Conservation (phyloP, 2,113 vertebrate species). For the Prunella himalayana region DNA sequence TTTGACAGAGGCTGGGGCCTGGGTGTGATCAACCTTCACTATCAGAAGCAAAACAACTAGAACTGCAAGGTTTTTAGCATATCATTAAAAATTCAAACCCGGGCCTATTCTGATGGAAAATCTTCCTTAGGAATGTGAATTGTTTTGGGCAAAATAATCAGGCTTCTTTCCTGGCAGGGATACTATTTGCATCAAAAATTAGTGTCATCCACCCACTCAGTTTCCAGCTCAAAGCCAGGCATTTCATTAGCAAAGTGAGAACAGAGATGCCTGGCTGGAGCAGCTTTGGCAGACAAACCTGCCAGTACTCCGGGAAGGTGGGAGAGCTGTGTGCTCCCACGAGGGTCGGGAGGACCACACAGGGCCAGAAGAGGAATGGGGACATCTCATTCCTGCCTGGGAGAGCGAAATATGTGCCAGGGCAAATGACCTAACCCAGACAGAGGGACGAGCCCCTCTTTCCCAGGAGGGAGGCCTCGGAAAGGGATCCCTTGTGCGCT, state of each 20-base stretch:
- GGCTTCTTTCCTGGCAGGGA: conserved; percentile 19
- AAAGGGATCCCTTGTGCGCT: too few species aligned
- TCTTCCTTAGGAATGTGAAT: not conserved
- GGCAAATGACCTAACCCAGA: not conserved
- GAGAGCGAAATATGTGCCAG: not conserved
- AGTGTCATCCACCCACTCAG: not conserved
- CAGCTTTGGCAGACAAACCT: not conserved
- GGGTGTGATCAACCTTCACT: not conserved
- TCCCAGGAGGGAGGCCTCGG: not conserved
- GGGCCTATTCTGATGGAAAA: conserved; percentile 26
- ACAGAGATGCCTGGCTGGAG: not conserved
- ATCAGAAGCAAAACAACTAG: conserved; percentile 15
- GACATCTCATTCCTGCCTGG: rapidly evolving
- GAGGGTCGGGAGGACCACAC: rapidly evolving
- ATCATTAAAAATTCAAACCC: conserved; percentile 3
- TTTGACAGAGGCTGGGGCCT: not conserved
- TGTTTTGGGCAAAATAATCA: conserved; percentile 33
- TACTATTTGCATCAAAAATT: conserved; percentile 37
- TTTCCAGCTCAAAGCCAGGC: not conserved
- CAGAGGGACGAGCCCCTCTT: not conserved
- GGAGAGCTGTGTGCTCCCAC: rapidly evolving
- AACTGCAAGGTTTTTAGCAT: conserved; percentile 35
- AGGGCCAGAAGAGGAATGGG: rapidly evolving
- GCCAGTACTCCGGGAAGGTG: not conserved
- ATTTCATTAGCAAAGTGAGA: not conserved